Evolutionary conservation across 92 coral and sea anemone species (phyloP).

Genomic region (Epizoanthus stellaris): DNA sequence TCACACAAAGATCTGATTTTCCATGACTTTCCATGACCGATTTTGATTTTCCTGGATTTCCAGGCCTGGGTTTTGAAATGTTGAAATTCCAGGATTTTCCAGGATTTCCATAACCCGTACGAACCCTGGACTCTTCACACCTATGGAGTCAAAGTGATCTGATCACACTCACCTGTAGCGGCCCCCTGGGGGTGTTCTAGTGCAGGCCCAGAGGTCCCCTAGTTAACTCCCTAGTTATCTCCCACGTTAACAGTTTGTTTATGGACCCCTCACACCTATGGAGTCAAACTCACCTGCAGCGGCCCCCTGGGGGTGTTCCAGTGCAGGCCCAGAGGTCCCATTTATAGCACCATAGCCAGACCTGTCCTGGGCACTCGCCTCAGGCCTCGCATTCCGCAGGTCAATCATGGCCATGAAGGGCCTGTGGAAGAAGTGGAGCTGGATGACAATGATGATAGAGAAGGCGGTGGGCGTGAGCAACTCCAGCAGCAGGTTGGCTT

Average conservation of each 20-base stretch:
- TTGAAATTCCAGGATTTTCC: too few relatives aligned
- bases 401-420: conserved; percentile 99
- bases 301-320: conserved; percentile 9
- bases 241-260: too few relatives aligned
- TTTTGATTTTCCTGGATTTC: too few relatives aligned
- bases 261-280: not conserved
- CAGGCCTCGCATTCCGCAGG: conserved; percentile 66
- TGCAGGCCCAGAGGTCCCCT: conserved; percentile 39
- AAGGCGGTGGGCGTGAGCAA: conserved; percentile 96
- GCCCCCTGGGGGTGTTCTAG: conserved; percentile 21
- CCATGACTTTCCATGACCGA: too few relatives aligned
- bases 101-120: too few relatives aligned
- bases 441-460: conserved; percentile 95
- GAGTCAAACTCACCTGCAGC: conserved; percentile 31
- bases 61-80: too few relatives aligned
- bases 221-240: too few relatives aligned
- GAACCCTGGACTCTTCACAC: not conserved
- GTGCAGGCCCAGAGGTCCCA: conserved; percentile 43
- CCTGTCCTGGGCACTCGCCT: conserved; percentile 37
- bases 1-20: too few relatives aligned
- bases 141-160: conserved; percentile 6
- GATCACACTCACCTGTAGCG: conserved; percentile 20
- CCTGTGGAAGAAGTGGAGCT: conserved; percentile 94
- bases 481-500: conserved; percentile 91
- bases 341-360: conserved; percentile 22